A percentile compares a stretch with the other conserved stretches of the same genome.
These are phyloP conservation scores for Trichomalopsis sarcophagae DNA, from an alignment of 1,140 invertebrate genomes.

Conservation along the genomic window DNA sequence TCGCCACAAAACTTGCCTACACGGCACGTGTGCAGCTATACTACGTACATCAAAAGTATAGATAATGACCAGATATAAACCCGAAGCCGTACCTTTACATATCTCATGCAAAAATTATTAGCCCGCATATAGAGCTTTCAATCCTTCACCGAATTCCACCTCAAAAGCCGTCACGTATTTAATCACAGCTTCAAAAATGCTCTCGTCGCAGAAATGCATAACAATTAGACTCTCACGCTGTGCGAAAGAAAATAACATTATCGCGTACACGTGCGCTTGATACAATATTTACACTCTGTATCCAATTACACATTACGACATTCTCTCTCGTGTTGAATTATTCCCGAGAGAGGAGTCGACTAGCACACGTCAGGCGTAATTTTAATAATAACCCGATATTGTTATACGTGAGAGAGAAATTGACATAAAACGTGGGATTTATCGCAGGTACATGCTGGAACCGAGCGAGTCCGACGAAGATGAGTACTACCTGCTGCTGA, in stretches of 20 bases:
- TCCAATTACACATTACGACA: neutral
- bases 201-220: neutral
- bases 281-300: neutral
- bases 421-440: conserved; percentile 11
- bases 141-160: too few relatives aligned
- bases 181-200: too few relatives aligned
- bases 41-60: neutral
- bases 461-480: conserved; percentile 76
- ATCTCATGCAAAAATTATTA: neutral
- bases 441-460: conserved; percentile 74
- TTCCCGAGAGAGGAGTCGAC: neutral
- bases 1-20: neutral
- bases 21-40: neutral
- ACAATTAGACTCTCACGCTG: neutral
- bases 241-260: neutral
- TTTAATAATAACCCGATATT: too few relatives aligned
- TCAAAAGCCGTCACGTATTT: too few relatives aligned
- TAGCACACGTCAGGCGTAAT: too few relatives aligned
- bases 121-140: neutral
- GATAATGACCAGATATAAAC: neutral
- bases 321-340: neutral
- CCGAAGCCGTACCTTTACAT: neutral
- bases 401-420: neutral
- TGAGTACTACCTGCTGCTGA: conserved; percentile 76
- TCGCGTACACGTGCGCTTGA: neutral